Percentiles rank a stretch among this genome's conserved stretches.
Evolutionary conservation across 2,113 vertebrate species (phyloP).

Genomic region (Chloroceryle aenea): DNA sequence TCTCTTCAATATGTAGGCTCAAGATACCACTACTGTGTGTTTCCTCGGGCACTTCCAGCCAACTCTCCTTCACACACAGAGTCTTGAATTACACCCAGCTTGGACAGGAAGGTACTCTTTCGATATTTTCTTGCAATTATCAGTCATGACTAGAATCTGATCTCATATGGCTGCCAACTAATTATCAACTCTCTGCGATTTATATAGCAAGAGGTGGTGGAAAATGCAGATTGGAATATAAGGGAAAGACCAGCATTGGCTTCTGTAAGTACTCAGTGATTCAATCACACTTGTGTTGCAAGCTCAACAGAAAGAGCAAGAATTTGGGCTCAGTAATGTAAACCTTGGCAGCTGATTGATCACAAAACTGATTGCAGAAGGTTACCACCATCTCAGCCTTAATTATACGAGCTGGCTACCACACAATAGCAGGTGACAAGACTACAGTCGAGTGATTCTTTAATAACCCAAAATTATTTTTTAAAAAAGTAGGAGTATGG

Average conservation of each 20-base stretch:
- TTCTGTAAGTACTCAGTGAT: background rate
- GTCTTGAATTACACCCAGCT: background rate
- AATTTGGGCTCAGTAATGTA: background rate
- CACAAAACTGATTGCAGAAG: background rate
- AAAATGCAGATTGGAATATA: background rate
- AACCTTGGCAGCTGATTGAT: background rate
- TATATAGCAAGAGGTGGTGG: background rate
- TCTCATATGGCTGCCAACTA: background rate
- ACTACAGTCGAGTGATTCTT: background rate
- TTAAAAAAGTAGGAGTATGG: background rate
- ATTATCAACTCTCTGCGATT: background rate
- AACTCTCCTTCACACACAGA: background rate
- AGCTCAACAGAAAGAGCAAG: background rate
- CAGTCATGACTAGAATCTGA: background rate
- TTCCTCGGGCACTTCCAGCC: background rate
- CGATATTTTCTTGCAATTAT: constrained; percentile 17
- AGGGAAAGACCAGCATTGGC: background rate
- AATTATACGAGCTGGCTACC: background rate
- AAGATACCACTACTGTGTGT: rapidly evolving
- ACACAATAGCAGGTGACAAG: background rate
- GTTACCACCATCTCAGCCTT: background rate
- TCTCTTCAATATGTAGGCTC: background rate
- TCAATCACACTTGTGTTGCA: background rate
- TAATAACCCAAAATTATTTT: no score
- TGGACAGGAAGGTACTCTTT: background rate